These are phyloP conservation scores for Brachionus koreanus DNA, from an alignment of 1,140 invertebrate species.

Conservation along the genomic window DNA sequence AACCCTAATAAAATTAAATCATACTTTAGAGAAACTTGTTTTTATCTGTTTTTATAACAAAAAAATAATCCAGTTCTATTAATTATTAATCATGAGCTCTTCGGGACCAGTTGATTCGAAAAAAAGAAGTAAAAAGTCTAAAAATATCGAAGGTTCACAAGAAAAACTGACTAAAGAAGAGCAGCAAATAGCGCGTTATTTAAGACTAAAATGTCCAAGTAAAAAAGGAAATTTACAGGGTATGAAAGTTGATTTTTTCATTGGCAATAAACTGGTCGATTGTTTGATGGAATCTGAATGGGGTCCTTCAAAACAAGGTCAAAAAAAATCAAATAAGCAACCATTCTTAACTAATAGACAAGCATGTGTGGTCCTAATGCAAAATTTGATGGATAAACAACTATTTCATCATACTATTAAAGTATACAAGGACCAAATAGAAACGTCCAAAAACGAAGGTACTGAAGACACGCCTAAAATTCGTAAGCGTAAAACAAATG, in stretches of 20 bases:
- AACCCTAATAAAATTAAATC: background rate
- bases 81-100: background rate
- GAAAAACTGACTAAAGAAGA: slow-evolving; percentile 41
- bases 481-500: slow-evolving; percentile 20
- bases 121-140: slow-evolving; percentile 25
- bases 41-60: background rate
- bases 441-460: slow-evolving; percentile 47
- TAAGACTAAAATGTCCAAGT: slow-evolving; percentile 61
- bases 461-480: background rate
- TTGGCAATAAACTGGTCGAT: slow-evolving; percentile 85
- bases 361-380: slow-evolving; percentile 46
- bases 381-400: slow-evolving; percentile 78
- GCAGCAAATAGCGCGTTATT: slow-evolving; percentile 20
- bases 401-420: slow-evolving; percentile 83
- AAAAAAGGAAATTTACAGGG: slow-evolving; percentile 91
- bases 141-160: background rate
- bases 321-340: slow-evolving; percentile 61
- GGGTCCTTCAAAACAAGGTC: slow-evolving; percentile 68
- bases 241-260: slow-evolving; percentile 94
- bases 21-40: background rate
- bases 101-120: slow-evolving; percentile 4
- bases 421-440: slow-evolving; percentile 51
- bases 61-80: background rate
- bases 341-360: background rate
- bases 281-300: slow-evolving; percentile 85